These are phyloP conservation scores for Drosophila infuscata DNA, from an alignment of 2,888 invertebrate genomes.

Conservation along the genomic window DNA sequence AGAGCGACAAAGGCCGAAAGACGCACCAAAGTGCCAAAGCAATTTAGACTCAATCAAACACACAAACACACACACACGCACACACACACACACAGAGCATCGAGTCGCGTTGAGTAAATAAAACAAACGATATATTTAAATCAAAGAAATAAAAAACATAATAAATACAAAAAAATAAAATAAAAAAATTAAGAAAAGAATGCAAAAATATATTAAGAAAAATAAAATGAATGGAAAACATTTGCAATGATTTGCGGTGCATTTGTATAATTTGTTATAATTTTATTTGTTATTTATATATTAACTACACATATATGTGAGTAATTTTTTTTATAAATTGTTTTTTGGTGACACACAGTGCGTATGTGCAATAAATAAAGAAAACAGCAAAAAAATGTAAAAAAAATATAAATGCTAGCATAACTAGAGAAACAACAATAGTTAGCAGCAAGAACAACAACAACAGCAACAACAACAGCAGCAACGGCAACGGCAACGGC, in stretches of 20 bases:
- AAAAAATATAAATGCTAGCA: conserved; percentile 16
- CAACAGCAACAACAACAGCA: conserved; percentile 8
- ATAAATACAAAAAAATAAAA: conserved; percentile 4
- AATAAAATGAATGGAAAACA: conserved; percentile 11
- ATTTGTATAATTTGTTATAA: conserved; percentile 18
- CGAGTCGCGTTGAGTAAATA: conserved; percentile 29
- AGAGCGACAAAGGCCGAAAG: conserved; percentile 18
- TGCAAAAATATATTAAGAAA: background rate
- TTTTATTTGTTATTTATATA: background rate
- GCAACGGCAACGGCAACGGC: background rate
- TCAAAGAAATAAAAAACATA: conserved; percentile 6
- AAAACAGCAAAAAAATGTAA: conserved; percentile 9
- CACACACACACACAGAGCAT: conserved; percentile 6
- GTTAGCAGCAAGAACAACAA: conserved; percentile 14
- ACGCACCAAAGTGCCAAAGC: conserved; percentile 40
- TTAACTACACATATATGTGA: background rate
- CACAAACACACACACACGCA: conserved; percentile 10
- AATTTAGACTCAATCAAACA: conserved; percentile 11
- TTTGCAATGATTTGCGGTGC: conserved; percentile 6
- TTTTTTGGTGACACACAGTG: conserved; percentile 65
- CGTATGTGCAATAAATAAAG: conserved; percentile 62
- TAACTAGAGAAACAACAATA: conserved; percentile 8
- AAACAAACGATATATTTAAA: conserved; percentile 16
- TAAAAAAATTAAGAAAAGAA: background rate
- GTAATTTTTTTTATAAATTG: conserved; percentile 45